Evolutionary conservation across 2,888 invertebrate genomes (phyloP), one percentile per base, ranked within the genome.

Genomic region (Luperina nickerlii): DNA sequence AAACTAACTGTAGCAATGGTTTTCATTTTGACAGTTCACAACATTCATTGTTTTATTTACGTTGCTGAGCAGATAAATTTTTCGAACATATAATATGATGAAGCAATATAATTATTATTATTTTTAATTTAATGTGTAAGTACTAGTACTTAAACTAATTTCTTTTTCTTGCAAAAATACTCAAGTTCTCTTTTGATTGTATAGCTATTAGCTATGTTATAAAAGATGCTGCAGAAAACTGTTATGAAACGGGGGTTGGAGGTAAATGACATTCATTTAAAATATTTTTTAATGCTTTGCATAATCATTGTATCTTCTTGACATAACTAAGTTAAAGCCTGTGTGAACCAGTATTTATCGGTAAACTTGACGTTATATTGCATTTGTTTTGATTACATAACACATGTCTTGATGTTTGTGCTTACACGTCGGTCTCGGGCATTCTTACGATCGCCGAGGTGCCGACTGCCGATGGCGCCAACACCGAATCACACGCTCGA

Each of bases 401-500:
- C 85, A 77, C 67, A 54, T 81, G 74, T 82, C 78, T 86, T 71
- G 89, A 82, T 82, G 85, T 86, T 88, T 85, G 85, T 86, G 88
- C 82, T 86, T 82, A 86, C 81, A 88, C 80, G 81, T 88, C 81
- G 75, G 76, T 87, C 79, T 81, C 75, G 78, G 78, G 65, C 84
- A 81, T 87, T 83, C 90, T 82, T 83, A 82, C 89, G 69, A 74
- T 27, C 71, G 73, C 63, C 66, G 79, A 85, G 88, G 80, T 89
- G 88, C 84, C 88, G 91, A 91, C 81, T 89, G 86, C 81, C 88
- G 91, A 92, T 91, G 94, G 94, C 94, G 94, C 94, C 94, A 91
- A 89, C 89, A 88, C 86, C 74, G n/a, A 69, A 92, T 92, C 96
- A 95, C 93, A 89, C 92, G 83, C 78, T 65, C 87, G 82, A 82